Percentiles rank a stretch among this genome's conserved stretches.
Conservation (phyloP, 2,797 vertebrate species). For the Leptatherina wallacei region DNA sequence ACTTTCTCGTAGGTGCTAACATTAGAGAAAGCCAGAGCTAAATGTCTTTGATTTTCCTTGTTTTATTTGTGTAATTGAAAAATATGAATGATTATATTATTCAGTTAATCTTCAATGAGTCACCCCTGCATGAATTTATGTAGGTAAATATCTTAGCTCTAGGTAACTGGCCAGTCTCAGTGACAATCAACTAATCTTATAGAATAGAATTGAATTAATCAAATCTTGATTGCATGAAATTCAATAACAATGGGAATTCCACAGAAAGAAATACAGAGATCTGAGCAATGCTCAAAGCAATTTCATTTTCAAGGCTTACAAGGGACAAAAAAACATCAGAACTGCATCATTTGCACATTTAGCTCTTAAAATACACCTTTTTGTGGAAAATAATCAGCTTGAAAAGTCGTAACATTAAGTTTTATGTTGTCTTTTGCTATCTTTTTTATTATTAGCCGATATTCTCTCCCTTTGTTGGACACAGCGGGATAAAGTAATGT, state of each 20-base stretch:
- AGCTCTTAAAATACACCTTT: not conserved
- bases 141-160: not conserved
- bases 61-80: not conserved
- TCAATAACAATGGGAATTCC: too few relatives aligned
- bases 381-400: not conserved
- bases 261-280: not conserved
- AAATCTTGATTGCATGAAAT: not conserved
- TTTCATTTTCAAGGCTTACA: not conserved
- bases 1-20: not conserved
- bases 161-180: not conserved
- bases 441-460: not conserved
- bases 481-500: not conserved
- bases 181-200: not conserved
- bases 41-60: not conserved
- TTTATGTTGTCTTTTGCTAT: not conserved
- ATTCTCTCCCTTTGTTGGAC: too few relatives aligned
- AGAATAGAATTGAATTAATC: not conserved
- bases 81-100: too few relatives aligned
- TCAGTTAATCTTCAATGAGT: not conserved
- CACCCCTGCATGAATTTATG: not conserved
- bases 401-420: not conserved
- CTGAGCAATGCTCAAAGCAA: not conserved
- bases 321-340: not conserved
- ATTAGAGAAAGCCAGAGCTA: constrained; percentile 3
- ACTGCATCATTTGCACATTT: not conserved